These are phyloP conservation scores for Apamea anceps DNA, from an alignment of 2,888 invertebrate species.

Conservation along the genomic window DNA sequence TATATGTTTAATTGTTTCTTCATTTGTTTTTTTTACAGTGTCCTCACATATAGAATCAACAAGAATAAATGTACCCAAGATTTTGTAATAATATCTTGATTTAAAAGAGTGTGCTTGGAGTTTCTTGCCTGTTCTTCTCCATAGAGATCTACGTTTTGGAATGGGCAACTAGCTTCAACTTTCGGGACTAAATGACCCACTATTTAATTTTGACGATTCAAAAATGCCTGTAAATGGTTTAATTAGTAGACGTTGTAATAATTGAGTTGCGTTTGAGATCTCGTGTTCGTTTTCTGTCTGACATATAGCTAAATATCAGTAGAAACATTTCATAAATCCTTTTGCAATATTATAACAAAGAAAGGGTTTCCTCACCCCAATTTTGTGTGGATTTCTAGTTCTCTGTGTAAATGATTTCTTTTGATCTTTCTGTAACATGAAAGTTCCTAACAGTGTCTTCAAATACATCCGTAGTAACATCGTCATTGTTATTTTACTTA, in stretches of 20 bases:
- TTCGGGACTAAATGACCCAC: too few relatives aligned
- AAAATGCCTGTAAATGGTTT: too few relatives aligned
- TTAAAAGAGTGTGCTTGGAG: too few relatives aligned
- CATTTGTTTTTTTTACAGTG: too few relatives aligned
- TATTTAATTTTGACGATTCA: too few relatives aligned
- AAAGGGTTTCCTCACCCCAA: neutral
- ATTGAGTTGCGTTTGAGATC: neutral
- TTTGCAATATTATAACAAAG: neutral
- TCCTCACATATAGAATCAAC: too few relatives aligned
- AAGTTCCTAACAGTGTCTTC: neutral
- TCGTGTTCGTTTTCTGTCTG: neutral
- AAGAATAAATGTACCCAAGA: too few relatives aligned
- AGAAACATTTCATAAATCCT: neutral
- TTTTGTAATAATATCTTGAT: too few relatives aligned
- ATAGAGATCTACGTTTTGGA: too few relatives aligned
- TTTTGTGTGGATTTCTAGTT: neutral
- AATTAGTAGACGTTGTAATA: neutral
- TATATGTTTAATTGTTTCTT: too few relatives aligned
- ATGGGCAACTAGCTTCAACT: too few relatives aligned
- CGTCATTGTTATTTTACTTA: neutral
- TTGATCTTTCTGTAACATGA: neutral
- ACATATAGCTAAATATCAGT: neutral
- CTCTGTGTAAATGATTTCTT: neutral
- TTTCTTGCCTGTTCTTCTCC: too few relatives aligned
- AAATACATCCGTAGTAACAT: neutral